These are phyloP conservation scores for Eilema caniola DNA, from an alignment of 2,888 invertebrate species.

Conservation along the genomic window DNA sequence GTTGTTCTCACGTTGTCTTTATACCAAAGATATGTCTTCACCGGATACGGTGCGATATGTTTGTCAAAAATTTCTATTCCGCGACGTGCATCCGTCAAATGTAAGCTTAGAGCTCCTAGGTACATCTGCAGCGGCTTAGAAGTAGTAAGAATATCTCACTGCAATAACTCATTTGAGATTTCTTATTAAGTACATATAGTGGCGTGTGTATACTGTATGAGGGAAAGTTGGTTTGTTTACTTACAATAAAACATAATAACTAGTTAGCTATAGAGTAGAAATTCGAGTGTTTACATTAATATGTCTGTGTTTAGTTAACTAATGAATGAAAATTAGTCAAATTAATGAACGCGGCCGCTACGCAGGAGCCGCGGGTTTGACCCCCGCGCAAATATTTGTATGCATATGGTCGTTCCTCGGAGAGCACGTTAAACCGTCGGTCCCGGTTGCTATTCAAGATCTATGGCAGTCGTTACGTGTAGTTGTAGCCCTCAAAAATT, in stretches of 20 bases:
- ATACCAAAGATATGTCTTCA: constrained; percentile 54
- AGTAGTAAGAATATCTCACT: constrained; percentile 5
- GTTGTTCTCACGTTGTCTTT: constrained; percentile 54
- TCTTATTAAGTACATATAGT: constrained; percentile 9
- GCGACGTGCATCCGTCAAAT: constrained; percentile 13
- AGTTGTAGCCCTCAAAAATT: too few species aligned
- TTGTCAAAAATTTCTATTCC: constrained; percentile 58
- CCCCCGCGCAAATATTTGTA: too few species aligned
- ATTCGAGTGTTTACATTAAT: background rate
- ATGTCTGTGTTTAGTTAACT: background rate
- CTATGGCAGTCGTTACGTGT: too few species aligned
- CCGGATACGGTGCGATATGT: constrained; percentile 55
- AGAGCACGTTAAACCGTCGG: too few species aligned
- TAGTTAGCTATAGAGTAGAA: constrained; percentile 3
- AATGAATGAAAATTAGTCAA: background rate
- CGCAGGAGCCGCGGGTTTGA: too few species aligned
- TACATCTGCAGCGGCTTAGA: constrained; percentile 16
- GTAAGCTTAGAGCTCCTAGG: constrained; percentile 25
- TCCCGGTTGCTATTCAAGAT: too few species aligned
- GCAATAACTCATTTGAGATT: constrained; percentile 12
- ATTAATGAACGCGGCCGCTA: too few species aligned
- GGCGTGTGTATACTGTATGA: constrained; percentile 2
- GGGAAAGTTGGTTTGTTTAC: constrained; percentile 20
- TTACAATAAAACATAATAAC: constrained; percentile 12
- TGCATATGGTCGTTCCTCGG: too few species aligned